Evolutionary conservation across 1,140 invertebrate genomes (phyloP).

Genomic region (Choristoneura fumiferana): DNA sequence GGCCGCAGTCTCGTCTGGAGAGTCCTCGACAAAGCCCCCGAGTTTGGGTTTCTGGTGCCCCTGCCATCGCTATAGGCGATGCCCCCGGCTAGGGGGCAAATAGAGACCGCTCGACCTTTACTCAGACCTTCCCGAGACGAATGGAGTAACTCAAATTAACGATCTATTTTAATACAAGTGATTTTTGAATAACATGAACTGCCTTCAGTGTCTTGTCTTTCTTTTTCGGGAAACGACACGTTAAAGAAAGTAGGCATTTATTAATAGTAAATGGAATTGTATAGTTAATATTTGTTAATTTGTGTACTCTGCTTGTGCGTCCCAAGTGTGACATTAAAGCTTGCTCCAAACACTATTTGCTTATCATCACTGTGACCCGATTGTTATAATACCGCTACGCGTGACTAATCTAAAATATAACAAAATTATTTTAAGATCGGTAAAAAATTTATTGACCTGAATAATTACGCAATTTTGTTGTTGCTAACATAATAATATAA

Average conservation of each 20-base stretch:
- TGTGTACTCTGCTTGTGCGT: constrained; percentile 62
- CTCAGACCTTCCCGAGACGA: constrained; percentile 78
- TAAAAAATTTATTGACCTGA: too few relatives aligned
- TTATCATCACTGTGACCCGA: constrained; percentile 47
- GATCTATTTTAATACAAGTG: constrained; percentile 21
- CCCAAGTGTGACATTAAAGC: constrained; percentile 76
- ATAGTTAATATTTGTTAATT: constrained; percentile 18
- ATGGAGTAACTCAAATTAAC: constrained; percentile 46
- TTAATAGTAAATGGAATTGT: neutral
- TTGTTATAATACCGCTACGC: neutral
- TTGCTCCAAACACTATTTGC: constrained; percentile 37
- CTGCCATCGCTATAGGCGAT: constrained; percentile 52
- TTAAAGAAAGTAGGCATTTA: neutral
- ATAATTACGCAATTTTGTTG: too few relatives aligned
- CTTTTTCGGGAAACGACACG: too few relatives aligned
- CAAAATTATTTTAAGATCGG: too few relatives aligned
- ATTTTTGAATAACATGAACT: neutral
- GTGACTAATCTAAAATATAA: too few relatives aligned
- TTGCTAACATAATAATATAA: too few relatives aligned
- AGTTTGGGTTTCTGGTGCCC: constrained; percentile 61
- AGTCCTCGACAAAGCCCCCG: constrained; percentile 46
- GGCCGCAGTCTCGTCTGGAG: constrained; percentile 48
- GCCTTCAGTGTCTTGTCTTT: too few relatives aligned
- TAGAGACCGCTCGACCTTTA: constrained; percentile 53
- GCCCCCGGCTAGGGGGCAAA: constrained; percentile 60